phyloP scores from a whole-genome alignment of 2,888 invertebrate genomes.

The Meliscaeva auricollis region DNA sequence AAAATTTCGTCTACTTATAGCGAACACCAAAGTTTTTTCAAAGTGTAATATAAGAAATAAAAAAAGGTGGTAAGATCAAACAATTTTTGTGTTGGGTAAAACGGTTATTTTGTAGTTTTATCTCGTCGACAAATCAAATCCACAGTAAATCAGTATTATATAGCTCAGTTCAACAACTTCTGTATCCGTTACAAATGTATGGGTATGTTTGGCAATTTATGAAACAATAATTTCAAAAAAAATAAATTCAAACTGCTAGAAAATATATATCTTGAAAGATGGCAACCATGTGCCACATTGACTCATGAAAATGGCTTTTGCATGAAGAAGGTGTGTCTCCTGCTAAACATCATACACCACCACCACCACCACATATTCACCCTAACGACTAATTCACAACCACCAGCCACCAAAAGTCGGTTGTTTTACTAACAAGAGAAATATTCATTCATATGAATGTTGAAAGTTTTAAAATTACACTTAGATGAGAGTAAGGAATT shows the following conservation, averaged over 20 bases:
- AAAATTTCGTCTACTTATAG: too few species aligned
- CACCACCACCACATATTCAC: neutral
- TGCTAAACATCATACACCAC: neutral
- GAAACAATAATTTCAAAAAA: neutral
- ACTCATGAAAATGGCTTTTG: constrained; percentile 33
- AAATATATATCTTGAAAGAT: neutral
- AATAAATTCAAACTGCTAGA: neutral
- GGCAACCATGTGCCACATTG: neutral
- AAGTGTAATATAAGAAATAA: too few species aligned
- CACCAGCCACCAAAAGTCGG: constrained; percentile 34
- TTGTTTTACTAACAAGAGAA: constrained; percentile 17
- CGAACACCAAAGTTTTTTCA: too few species aligned
- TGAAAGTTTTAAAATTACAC: constrained; percentile 51
- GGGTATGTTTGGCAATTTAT: too few species aligned
- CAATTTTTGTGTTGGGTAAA: too few species aligned
- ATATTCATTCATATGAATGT: constrained; percentile 54
- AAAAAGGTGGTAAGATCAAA: too few species aligned
- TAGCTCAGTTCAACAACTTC: too few species aligned
- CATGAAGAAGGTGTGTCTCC: constrained; percentile 30
- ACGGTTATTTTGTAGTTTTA: too few species aligned
- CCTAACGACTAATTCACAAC: constrained; percentile 54
- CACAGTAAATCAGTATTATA: too few species aligned
- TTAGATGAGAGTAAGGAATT: constrained; percentile 19
- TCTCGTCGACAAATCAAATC: too few species aligned
- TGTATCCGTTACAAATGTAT: too few species aligned